Percentiles rank a stretch among this genome's conserved stretches.
Conservation (phyloP, 2,888 invertebrate genomes). For the Mythimna pallens region DNA sequence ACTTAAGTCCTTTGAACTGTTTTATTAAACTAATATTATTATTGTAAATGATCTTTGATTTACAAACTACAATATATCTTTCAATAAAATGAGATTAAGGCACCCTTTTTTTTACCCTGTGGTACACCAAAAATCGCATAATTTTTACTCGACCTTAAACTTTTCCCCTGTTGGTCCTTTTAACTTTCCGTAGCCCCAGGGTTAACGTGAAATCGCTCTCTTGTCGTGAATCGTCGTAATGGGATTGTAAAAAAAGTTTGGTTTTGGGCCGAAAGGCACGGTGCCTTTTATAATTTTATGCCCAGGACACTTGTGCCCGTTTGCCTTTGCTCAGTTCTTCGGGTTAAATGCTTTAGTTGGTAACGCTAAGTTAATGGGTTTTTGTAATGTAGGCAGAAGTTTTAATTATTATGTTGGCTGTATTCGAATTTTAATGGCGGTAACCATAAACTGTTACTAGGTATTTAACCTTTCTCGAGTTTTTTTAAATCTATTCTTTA, state of each 20-base stretch:
- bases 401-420: conserved; percentile 18
- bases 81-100: conserved; percentile 2
- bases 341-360: conserved; percentile 29
- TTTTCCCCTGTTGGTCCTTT: conserved; percentile 28
- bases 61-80: conserved; percentile 16
- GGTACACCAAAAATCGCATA: conserved; percentile 20
- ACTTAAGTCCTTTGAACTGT: no score
- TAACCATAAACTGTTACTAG: background rate
- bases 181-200: conserved; percentile 46
- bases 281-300: conserved; percentile 57
- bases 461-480: background rate
- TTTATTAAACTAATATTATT: no score
- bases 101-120: background rate
- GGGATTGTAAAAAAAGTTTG: conserved; percentile 57
- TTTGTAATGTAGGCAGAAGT: conserved; percentile 17
- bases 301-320: conserved; percentile 49
- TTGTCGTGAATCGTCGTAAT: conserved; percentile 44
- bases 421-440: conserved; percentile 11
- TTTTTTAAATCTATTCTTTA: background rate
- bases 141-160: conserved; percentile 39
- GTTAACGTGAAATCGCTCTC: conserved; percentile 42
- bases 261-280: conserved; percentile 38
- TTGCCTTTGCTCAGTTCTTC: conserved; percentile 4
- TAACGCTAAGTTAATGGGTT: conserved; percentile 15
- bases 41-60: background rate